Evolutionary conservation across 2,113 vertebrate species (phyloP).

Genomic region (Tetrax tetrax): DNA sequence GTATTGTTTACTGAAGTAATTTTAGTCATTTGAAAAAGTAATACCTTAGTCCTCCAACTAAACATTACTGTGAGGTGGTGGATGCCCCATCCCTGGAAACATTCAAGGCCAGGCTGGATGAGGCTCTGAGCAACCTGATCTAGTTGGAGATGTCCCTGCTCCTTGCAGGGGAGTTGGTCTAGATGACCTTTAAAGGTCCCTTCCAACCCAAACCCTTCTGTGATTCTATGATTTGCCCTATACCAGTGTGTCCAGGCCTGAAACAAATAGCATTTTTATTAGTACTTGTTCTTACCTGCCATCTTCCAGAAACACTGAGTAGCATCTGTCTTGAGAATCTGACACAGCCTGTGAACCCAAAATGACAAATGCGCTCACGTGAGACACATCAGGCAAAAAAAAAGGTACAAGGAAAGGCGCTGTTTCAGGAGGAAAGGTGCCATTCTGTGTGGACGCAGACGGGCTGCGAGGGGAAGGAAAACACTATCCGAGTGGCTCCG

Average conservation of each 20-base stretch:
- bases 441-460: fast-evolving
- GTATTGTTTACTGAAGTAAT: neutral
- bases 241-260: fast-evolving
- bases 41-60: neutral
- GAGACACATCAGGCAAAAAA: neutral
- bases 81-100: too few species aligned
- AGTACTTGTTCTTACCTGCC: constrained; percentile 2
- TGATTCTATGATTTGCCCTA: too few species aligned
- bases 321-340: neutral
- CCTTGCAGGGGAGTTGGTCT: too few species aligned
- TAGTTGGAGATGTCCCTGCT: too few species aligned
- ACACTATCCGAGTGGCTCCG: fast-evolving
- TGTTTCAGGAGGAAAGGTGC: too few species aligned
- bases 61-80: fast-evolving
- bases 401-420: fast-evolving
- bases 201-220: too few species aligned
- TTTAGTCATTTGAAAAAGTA: neutral
- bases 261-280: fast-evolving
- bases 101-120: too few species aligned
- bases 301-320: neutral
- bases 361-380: fast-evolving
- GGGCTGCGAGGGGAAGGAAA: neutral
- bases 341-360: neutral
- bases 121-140: too few species aligned
- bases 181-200: too few species aligned